Conservation (phyloP, 2,113 vertebrate species). For the Hiodon alosoides region DNA sequence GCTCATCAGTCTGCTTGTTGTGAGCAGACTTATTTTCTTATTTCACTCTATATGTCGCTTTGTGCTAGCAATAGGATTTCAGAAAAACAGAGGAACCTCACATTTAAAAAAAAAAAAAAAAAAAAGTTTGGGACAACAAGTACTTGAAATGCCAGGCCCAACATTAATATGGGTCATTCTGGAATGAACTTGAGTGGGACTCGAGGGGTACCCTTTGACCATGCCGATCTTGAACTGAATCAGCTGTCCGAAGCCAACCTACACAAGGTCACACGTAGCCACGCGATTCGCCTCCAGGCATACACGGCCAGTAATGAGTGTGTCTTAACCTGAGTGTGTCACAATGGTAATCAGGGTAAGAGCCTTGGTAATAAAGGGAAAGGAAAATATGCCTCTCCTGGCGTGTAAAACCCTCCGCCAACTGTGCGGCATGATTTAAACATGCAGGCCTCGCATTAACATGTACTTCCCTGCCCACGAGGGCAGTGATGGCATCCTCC, state of each 20-base stretch:
- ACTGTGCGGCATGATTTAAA: background rate
- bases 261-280: too few relatives aligned
- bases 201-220: too few relatives aligned
- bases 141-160: too few relatives aligned
- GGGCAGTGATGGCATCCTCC: constrained; percentile 68
- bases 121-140: too few relatives aligned
- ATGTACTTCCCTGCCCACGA: constrained; percentile 24
- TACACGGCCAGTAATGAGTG: background rate
- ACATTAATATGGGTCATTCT: too few relatives aligned
- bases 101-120: too few relatives aligned
- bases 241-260: too few relatives aligned
- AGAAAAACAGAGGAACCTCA: too few relatives aligned
- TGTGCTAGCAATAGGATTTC: too few relatives aligned
- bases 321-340: background rate
- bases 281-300: background rate
- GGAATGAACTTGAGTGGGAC: too few relatives aligned
- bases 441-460: constrained; percentile 12
- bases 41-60: background rate
- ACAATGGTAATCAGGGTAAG: background rate
- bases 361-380: background rate
- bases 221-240: too few relatives aligned
- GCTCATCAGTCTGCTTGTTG: background rate
- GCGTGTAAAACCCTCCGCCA: background rate
- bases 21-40: background rate
- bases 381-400: background rate